These are phyloP conservation scores for Holotrichia oblita DNA, from an alignment of 1,140 invertebrate genomes.

Conservation along the genomic window DNA sequence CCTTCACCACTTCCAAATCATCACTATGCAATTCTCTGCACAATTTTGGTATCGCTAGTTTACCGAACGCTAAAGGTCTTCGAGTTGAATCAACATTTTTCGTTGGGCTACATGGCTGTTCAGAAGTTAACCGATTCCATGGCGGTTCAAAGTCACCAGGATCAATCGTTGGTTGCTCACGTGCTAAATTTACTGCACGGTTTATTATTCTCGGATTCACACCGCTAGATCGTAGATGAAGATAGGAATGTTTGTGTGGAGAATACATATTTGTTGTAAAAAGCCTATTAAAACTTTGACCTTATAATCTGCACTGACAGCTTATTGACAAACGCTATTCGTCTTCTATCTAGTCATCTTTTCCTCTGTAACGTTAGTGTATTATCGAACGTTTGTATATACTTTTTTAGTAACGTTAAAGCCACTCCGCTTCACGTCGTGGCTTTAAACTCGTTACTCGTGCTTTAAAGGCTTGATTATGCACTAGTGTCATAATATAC, in stretches of 20 bases:
- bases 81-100: slow-evolving; percentile 53
- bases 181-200: slow-evolving; percentile 52
- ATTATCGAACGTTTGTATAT: too few relatives aligned
- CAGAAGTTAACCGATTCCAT: slow-evolving; percentile 53
- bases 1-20: slow-evolving; percentile 49
- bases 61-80: slow-evolving; percentile 54
- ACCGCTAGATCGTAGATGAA: slow-evolving; percentile 48
- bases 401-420: too few relatives aligned
- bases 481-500: too few relatives aligned
- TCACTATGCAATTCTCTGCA: slow-evolving; percentile 52
- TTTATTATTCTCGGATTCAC: slow-evolving; percentile 53
- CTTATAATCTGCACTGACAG: background rate
- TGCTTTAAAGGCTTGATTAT: too few relatives aligned
- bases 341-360: too few relatives aligned
- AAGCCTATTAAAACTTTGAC: background rate
- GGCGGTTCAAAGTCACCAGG: slow-evolving; percentile 51
- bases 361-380: too few relatives aligned
- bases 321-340: background rate
- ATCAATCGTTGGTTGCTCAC: slow-evolving; percentile 48
- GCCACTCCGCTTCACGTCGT: too few relatives aligned
- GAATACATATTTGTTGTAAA: slow-evolving; percentile 48
- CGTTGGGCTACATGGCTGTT: slow-evolving; percentile 55
- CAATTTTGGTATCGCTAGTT: slow-evolving; percentile 55
- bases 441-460: too few relatives aligned
- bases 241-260: slow-evolving; percentile 54